Evolutionary conservation across 2,888 invertebrate genomes (phyloP).

Genomic region (Drosophila eohydei): DNA sequence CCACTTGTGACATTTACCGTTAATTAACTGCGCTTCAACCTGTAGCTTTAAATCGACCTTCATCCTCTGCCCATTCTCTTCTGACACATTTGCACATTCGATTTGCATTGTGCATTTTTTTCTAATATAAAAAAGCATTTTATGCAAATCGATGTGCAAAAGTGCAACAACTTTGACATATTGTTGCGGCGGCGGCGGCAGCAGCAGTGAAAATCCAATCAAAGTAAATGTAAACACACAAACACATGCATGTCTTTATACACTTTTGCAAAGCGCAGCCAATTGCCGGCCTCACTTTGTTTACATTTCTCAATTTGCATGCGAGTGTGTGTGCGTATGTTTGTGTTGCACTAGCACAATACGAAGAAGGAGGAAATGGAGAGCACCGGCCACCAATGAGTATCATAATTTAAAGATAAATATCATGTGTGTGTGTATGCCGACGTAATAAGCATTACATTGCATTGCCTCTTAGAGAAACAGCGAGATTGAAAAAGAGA

Average conservation of each 20-base stretch:
- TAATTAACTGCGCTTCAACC: conserved; percentile 18
- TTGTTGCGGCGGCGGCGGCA: conserved; percentile 6
- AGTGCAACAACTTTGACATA: conserved; percentile 63
- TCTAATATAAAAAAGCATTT: conserved; percentile 27
- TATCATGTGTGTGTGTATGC: neutral
- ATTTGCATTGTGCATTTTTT: conserved; percentile 42
- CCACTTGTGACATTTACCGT: conserved; percentile 6
- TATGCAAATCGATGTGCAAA: conserved; percentile 49
- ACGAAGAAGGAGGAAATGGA: conserved; percentile 1
- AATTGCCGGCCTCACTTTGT: conserved; percentile 23
- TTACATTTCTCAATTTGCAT: conserved; percentile 34
- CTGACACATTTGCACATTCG: conserved; percentile 14
- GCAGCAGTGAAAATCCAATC: conserved; percentile 32
- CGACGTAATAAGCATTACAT: conserved; percentile 4
- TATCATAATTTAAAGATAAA: conserved; percentile 33
- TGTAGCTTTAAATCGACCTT: conserved; percentile 10
- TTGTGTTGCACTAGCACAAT: conserved; percentile 9
- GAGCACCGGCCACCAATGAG: conserved; percentile 6
- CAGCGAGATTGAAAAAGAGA: neutral
- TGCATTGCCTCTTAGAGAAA: neutral
- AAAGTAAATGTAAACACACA: conserved; percentile 3
- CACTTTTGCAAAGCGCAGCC: neutral
- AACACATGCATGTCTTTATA: neutral
- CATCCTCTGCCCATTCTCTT: neutral
- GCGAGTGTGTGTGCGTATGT: neutral